Evolutionary conservation across 2,797 vertebrate genomes (phyloP), one percentile per base, ranked within the genome.

Genomic region (Fratercula arctica): DNA sequence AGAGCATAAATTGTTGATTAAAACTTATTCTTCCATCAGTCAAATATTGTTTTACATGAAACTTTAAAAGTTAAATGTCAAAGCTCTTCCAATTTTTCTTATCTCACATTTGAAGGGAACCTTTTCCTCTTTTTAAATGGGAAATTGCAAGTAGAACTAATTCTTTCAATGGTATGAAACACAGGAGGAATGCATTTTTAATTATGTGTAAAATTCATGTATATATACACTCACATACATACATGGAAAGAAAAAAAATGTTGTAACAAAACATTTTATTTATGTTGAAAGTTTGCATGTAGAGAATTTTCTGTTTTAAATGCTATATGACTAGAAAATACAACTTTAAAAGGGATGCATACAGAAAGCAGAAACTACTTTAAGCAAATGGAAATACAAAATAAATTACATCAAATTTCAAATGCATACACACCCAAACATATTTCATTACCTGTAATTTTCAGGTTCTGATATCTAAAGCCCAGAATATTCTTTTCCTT

Each of bases 371-470:
- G 60, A 86, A 76, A 31, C 10, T 46, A 24, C 3, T n/a, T 84
- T 20, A 67, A 63, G 12, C 3, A 81, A 77, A 70, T 31, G 4
- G 9, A 79, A 85, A 21, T 41, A 26, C 3, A 72, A 69, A 79
- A 8, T 3, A 0, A 29, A 28, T 39, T 46, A 33, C 3, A 39
- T 24, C 1, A 87, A 48, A 64, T 72, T 78, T 68, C 57, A 26
- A 35, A 60, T 50, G 2, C 1, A 1, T 4, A 16, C 17, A 50
- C 1, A 4, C 4, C 37, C 1, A 46, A 24, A 53, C 17, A 45
- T 51, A 51, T 51, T 95, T 81, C 8, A 39, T 33, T 39, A 57
- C 1, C 4, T 53, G 10, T 23, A 37, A 48, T 79, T 72, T 81
- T 54, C 18, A 56, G 26, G 3, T 39, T 79, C 9, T 24, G 14